These are phyloP conservation scores for Aphelinus atriplicis DNA, from an alignment of 1,140 invertebrate species.

Conservation along the genomic window DNA sequence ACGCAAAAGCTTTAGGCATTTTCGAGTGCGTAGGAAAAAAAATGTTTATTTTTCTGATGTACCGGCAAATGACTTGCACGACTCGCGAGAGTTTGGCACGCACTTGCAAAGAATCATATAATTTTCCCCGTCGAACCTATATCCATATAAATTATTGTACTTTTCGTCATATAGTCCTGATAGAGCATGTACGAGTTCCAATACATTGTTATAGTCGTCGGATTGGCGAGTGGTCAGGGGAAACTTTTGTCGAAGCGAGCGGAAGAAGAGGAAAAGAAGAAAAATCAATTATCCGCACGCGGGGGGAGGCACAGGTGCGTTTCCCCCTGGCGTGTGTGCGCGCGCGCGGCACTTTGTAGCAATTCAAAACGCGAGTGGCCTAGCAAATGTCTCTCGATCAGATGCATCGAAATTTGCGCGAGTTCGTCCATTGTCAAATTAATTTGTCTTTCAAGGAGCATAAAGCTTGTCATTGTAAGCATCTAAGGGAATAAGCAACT, in stretches of 20 bases:
- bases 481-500: conserved; percentile 36
- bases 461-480: conserved; percentile 36
- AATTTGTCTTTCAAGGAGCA: conserved; percentile 21
- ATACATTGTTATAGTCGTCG: conserved; percentile 17
- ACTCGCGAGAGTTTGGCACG: no score
- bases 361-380: conserved; percentile 14
- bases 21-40: conserved; percentile 8
- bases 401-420: not conserved
- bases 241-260: no score
- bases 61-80: no score
- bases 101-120: no score
- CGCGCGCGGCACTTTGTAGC: no score
- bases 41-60: conserved; percentile 26
- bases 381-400: conserved; percentile 39
- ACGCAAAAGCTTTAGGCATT: conserved; percentile 23
- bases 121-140: conserved; percentile 23
- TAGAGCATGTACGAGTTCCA: not conserved
- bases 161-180: conserved; percentile 1
- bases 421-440: conserved; percentile 5
- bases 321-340: no score
- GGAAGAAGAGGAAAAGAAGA: not conserved
- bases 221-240: not conserved
- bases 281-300: conserved; percentile 9
- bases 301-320: no score
- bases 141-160: not conserved